Evolutionary conservation across 2,888 invertebrate species (phyloP), one percentile per base, ranked within the genome.

Genomic region (Portevinia maculata): DNA sequence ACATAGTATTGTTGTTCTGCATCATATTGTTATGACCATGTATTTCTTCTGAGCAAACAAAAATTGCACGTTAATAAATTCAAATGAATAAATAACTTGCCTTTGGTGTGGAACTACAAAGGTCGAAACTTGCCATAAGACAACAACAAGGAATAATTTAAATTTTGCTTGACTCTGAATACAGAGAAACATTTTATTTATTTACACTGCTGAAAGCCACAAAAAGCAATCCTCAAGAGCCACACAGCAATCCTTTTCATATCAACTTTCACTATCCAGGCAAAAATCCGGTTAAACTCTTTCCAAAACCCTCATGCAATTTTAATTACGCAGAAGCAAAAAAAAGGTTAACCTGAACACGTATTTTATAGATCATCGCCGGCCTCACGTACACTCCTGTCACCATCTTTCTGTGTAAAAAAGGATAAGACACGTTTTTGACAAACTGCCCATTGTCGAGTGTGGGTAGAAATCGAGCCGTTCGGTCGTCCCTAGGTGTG

Each of bases 331-430:
- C 1, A 39, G 15, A n/a, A 39, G 13, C 11, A 34, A 37, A 57
- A 59, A 37, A 59, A 59, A 39, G 48, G 48, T 59, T 59, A 59
- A 50, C 59, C 70, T 41, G 39, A 59, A 57, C 70, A 59, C 59
- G 70, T 59, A 59, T 30, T 8, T 59, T 13, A 70, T 32, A 50
- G 59, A 59, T 57, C 57, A 55, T 53, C n/a, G n/a, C 19, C 13
- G 8, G 5, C 2, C 24, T 24, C 3, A 24, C 24, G 24, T 24
- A 24, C 1, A 2, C 21, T n/a, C 28, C 37, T 15, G 6, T 9
- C 11, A 9, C 3, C 1, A 6, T 11, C 3, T 4, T 6, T 19
- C 44, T 9, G 0, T 19, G 15, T 46, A 55, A 32, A 15, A 34
- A 46, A 21, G 19, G 34, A 53, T 44, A 44, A 15, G 46, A 28